Percentiles rank a stretch among this genome's conserved stretches.
phyloP scores from a whole-genome alignment of 2,888 invertebrate species.

The Syrista parreyssii region DNA sequence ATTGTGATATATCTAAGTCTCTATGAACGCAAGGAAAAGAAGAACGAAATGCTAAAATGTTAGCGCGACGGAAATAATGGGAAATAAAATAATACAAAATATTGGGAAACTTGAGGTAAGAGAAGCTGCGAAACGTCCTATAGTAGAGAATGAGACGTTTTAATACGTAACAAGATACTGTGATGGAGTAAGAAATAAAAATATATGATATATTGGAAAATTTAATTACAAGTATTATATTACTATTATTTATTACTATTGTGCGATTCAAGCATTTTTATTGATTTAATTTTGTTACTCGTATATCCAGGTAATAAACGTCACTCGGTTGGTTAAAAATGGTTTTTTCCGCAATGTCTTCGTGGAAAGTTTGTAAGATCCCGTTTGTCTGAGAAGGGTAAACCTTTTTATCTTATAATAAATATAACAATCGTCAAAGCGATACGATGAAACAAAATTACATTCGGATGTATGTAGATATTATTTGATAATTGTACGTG shows the following conservation, averaged over 20 bases:
- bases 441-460: constrained; percentile 25
- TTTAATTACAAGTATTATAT: too few relatives aligned
- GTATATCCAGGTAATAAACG: not conserved
- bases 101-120: too few relatives aligned
- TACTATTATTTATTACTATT: not conserved
- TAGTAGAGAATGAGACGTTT: too few relatives aligned
- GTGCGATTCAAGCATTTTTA: not conserved
- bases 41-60: too few relatives aligned
- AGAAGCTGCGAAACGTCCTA: too few relatives aligned
- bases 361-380: constrained; percentile 25
- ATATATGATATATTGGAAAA: too few relatives aligned
- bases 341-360: not conserved
- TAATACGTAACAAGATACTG: too few relatives aligned
- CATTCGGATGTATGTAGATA: constrained; percentile 14
- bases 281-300: too few relatives aligned
- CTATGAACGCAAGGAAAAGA: not conserved
- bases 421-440: constrained; percentile 21
- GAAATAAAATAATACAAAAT: too few relatives aligned
- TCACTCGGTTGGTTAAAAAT: not conserved
- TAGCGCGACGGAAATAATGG: too few relatives aligned
- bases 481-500: constrained; percentile 5
- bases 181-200: too few relatives aligned
- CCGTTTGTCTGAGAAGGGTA: constrained; percentile 12
- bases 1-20: not conserved
- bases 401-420: constrained; percentile 21